phyloP scores from a whole-genome alignment of 2,113 vertebrate genomes.

The Brachypteracias leptosomus region DNA sequence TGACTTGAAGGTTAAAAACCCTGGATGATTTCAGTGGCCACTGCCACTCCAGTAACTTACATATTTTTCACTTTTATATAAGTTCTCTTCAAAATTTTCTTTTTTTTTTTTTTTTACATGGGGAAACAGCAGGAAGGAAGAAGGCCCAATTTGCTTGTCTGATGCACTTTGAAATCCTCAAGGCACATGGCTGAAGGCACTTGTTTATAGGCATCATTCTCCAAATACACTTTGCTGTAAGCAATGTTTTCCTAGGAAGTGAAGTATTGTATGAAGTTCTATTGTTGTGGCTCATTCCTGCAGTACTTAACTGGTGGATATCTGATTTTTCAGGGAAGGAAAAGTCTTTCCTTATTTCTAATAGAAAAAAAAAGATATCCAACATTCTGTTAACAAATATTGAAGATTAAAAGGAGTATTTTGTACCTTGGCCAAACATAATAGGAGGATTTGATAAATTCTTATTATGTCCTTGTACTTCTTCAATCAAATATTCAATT shows the following conservation, averaged over 20 bases:
- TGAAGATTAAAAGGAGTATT: not conserved
- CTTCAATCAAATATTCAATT: constrained; percentile 19
- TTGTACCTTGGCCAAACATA: constrained; percentile 12
- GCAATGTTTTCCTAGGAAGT: not conserved
- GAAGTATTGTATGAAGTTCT: not conserved
- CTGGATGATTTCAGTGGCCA: not conserved
- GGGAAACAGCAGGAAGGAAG: not conserved
- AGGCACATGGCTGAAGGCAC: not conserved
- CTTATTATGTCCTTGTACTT: not conserved
- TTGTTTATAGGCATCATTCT: not conserved
- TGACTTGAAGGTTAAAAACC: not conserved
- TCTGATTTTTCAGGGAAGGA: not conserved
- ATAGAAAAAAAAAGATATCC: not conserved
- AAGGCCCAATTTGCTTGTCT: not conserved
- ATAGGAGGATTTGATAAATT: constrained; percentile 3
- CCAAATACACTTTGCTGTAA: not conserved
- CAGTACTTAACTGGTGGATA: not conserved
- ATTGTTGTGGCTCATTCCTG: not conserved
- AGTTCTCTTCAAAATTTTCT: not conserved
- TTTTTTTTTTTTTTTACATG: not conserved
- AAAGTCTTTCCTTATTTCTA: not conserved
- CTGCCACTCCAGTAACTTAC: not conserved
- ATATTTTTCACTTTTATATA: not conserved
- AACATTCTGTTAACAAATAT: not conserved
- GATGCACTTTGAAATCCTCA: not conserved